These are phyloP conservation scores for Macropis europaea DNA, from an alignment of 2,888 invertebrate genomes.

Conservation along the genomic window DNA sequence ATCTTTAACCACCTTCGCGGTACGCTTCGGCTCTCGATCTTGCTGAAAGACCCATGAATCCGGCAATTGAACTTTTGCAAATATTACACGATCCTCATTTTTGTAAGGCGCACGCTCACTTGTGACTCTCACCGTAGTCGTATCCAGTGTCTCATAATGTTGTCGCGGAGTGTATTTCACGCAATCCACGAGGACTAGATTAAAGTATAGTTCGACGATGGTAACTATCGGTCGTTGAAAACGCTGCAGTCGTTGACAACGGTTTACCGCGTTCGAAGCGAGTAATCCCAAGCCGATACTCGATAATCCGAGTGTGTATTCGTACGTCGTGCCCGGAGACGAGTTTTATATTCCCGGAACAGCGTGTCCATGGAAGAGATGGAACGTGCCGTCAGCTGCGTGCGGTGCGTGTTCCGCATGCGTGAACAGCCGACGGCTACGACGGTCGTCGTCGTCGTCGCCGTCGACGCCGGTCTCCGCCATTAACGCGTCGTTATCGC, in stretches of 20 bases:
- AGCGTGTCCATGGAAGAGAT: constrained; percentile 41
- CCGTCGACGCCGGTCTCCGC: constrained; percentile 46
- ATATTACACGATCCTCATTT: too few relatives aligned
- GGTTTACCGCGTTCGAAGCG: background rate
- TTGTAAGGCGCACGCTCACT: too few relatives aligned
- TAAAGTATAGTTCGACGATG: background rate
- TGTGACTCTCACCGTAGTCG: too few relatives aligned
- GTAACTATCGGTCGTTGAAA: background rate
- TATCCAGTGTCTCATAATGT: too few relatives aligned
- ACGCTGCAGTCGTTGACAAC: background rate
- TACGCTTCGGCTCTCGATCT: too few relatives aligned
- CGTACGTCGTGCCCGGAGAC: constrained; percentile 2
- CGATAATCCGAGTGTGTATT: constrained; percentile 32
- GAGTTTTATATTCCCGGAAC: constrained; percentile 57
- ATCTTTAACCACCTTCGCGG: too few relatives aligned
- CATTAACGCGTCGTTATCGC: constrained; percentile 67
- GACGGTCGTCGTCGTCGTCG: constrained; percentile 26
- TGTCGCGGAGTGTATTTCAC: too few relatives aligned
- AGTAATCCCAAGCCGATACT: constrained; percentile 27
- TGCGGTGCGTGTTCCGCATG: constrained; percentile 60
- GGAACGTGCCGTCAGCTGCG: constrained; percentile 56
- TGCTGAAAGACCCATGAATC: too few relatives aligned
- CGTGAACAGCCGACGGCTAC: constrained; percentile 46
- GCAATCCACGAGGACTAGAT: background rate
- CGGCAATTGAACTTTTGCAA: too few relatives aligned